Percentiles rank a stretch among this genome's conserved stretches.
phyloP scores from a whole-genome alignment of 2,113 vertebrate genomes.

The Drymodes brunneopygia region DNA sequence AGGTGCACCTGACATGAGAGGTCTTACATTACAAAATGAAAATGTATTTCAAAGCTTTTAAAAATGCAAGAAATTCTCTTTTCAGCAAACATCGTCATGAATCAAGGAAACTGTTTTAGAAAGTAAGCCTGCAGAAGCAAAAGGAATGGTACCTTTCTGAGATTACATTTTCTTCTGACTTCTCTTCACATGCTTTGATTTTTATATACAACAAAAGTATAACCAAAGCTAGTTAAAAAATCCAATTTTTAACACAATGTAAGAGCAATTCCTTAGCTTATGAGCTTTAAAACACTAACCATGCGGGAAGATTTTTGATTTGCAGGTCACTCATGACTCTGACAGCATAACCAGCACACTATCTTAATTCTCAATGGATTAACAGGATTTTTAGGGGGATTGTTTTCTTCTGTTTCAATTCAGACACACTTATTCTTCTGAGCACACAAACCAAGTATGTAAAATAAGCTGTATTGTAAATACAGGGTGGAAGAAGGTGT shows the following conservation, averaged over 20 bases:
- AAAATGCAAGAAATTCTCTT: constrained; percentile 44
- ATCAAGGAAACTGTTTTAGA: not conserved
- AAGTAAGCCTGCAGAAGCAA: not conserved
- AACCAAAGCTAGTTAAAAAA: not conserved
- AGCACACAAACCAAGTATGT: not conserved
- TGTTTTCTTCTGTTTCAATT: not conserved
- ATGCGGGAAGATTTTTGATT: not conserved
- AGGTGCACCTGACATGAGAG: constrained; percentile 60
- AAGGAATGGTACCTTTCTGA: not conserved
- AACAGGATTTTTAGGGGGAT: not conserved
- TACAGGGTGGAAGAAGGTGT: not conserved
- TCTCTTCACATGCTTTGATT: not conserved
- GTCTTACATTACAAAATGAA: constrained; percentile 57
- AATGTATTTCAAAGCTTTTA: constrained; percentile 48
- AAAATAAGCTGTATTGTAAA: not conserved
- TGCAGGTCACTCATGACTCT: not conserved
- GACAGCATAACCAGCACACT: not conserved
- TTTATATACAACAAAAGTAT: not conserved
- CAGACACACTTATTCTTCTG: not conserved
- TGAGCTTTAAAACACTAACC: not conserved
- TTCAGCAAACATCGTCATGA: constrained; percentile 1
- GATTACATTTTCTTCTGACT: not conserved
- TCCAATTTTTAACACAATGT: not conserved
- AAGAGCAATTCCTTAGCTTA: not conserved
- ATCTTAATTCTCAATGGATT: not conserved